A percentile compares a stretch with the other conserved stretches of the same genome.
Conservation (phyloP, 2,888 invertebrate genomes). For the Dryadula phaetusa region DNA sequence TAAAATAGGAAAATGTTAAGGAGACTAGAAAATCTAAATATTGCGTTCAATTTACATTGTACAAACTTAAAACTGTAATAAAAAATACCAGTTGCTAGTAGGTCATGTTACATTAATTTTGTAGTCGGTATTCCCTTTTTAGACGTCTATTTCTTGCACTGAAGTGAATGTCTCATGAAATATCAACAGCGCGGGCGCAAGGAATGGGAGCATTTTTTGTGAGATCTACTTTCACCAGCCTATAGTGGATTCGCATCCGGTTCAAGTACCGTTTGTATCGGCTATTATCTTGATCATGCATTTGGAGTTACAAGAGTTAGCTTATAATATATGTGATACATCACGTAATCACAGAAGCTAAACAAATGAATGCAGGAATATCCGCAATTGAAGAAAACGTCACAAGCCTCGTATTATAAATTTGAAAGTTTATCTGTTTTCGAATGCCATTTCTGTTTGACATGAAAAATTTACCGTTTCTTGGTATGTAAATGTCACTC, state of each 20-base stretch:
- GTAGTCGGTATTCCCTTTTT: conserved; percentile 42
- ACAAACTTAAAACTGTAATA: not conserved
- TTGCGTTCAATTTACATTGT: no score
- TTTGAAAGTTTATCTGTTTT: conserved; percentile 1
- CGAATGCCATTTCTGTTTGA: not conserved
- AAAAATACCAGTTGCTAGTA: not conserved
- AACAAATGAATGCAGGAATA: not conserved
- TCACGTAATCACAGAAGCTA: conserved; percentile 6
- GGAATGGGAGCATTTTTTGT: conserved; percentile 84
- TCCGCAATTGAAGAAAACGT: not conserved
- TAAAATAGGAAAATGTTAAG: not conserved
- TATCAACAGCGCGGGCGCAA: conserved; percentile 67
- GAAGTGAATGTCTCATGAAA: conserved; percentile 81
- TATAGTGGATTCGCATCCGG: conserved; percentile 80
- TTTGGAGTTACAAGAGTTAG: conserved; percentile 40
- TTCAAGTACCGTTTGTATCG: conserved; percentile 73
- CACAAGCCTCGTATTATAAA: not conserved
- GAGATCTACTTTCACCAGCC: conserved; percentile 81
- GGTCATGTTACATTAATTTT: not conserved
- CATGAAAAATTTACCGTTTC: conserved; percentile 5
- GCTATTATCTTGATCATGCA: conserved; percentile 61
- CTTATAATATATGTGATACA: conserved; percentile 18
- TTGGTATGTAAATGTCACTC: conserved; percentile 5
- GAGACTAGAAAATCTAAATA: not conserved
- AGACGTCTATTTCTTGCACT: conserved; percentile 50